Evolutionary conservation across 1,140 invertebrate species (phyloP).

Genomic region (Heterodera schachtii): DNA sequence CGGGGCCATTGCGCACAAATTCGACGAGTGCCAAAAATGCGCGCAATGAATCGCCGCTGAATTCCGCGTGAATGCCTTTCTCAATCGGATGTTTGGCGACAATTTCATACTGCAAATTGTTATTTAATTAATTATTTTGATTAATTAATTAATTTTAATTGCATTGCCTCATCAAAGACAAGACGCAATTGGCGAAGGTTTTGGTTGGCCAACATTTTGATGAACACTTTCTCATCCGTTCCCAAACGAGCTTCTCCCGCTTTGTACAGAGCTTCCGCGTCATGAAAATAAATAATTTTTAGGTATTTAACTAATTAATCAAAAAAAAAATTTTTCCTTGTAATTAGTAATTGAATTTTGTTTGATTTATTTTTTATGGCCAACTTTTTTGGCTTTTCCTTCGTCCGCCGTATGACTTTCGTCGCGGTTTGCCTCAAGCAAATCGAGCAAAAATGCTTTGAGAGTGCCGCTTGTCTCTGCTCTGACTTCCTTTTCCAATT

Average conservation of each 20-base stretch:
- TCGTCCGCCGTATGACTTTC: slow-evolving; percentile 58
- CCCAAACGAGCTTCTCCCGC: slow-evolving; percentile 70
- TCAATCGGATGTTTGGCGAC: slow-evolving; percentile 78
- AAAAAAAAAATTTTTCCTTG: too few species aligned
- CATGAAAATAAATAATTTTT: slow-evolving; percentile 46
- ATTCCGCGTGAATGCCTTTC: slow-evolving; percentile 82
- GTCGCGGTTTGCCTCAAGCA: slow-evolving; percentile 64
- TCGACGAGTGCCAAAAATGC: slow-evolving; percentile 74
- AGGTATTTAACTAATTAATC: too few species aligned
- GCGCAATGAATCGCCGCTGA: slow-evolving; percentile 81
- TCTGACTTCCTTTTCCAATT: slow-evolving; percentile 83
- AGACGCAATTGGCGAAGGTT: slow-evolving; percentile 72
- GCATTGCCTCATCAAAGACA: slow-evolving; percentile 74
- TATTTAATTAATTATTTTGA: slow-evolving; percentile 1
- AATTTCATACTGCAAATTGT: slow-evolving; percentile 64
- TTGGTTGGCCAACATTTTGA: slow-evolving; percentile 61
- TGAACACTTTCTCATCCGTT: slow-evolving; percentile 68
- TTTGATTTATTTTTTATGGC: not conserved
- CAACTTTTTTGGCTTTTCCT: slow-evolving; percentile 50
- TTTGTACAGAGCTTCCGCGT: slow-evolving; percentile 67
- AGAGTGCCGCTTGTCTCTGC: slow-evolving; percentile 91
- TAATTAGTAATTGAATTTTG: too few species aligned
- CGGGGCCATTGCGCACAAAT: slow-evolving; percentile 26
- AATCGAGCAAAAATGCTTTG: slow-evolving; percentile 80
- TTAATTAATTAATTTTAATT: slow-evolving; percentile 1